Base-by-base conservation (phyloP, 2,888 invertebrate genomes). In the Apodemia zela region DNA sequence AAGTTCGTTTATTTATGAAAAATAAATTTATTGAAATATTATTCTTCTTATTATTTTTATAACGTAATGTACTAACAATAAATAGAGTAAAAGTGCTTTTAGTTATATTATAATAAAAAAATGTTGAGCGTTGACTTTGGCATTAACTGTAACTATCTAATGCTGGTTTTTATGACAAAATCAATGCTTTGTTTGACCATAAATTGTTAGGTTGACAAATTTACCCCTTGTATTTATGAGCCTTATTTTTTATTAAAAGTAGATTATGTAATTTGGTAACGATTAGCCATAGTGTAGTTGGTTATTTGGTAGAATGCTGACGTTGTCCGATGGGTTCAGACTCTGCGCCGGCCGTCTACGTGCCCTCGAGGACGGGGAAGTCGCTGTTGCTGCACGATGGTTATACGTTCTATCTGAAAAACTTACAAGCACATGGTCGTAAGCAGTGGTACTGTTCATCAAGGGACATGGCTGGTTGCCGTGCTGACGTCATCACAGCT, bases 371-470 rank as follows among this genome's bases (percentile, higher is more conserved):
- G 77, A 88, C 90, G 63, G 91, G 91, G 74, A 90, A 90, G 81
- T 87, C 86, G 66, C 80, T 90, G 71, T 77, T 91, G 69, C 82
- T 90, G 63, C 89, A 89, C 75, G 90, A 88, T 72, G 86, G 85
- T 65, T 91, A 90, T 75, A 90, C 90, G 18, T 91, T 87, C 82
- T 90, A 90, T 76, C 71, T 90, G 84, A 90, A 91, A 85, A 90
- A 91, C 70, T 75, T 86, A 63, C 90, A 90, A 72, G 88, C 90
- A 49, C 88, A 89, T 67, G 90, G 89, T 0, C 78, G 90, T 66
- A 89, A 89, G 80, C 91, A 90, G 79, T 91, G 91, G 91, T 90
- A 90, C 78, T 91, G 91, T 72, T 90, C 90, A 33, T 89, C 90
- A 60, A 75, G 90, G 18, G 90, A 90, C 72, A 91, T 90, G 90